These are phyloP conservation scores for Epinephelus coioides DNA, from an alignment of 2,797 vertebrate genomes.

Conservation along the genomic window DNA sequence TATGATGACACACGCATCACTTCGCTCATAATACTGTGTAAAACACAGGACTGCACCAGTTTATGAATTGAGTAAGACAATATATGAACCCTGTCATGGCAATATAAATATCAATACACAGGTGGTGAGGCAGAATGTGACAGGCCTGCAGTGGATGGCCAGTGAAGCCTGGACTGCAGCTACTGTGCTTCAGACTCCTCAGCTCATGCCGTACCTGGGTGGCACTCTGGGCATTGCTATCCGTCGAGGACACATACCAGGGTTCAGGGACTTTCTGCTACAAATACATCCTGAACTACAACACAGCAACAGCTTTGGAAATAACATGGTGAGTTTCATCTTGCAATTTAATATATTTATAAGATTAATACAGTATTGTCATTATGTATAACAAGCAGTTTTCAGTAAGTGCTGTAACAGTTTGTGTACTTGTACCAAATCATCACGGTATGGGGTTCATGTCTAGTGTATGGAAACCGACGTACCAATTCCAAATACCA, in stretches of 20 bases:
- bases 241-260: slow-evolving; percentile 77
- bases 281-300: slow-evolving; percentile 39
- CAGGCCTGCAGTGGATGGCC: slow-evolving; percentile 66
- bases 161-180: slow-evolving; percentile 63
- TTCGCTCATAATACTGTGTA: neutral
- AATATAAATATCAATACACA: slow-evolving; percentile 31
- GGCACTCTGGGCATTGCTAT: slow-evolving; percentile 79
- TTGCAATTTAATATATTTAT: no score
- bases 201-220: slow-evolving; percentile 61
- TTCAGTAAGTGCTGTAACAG: no score
- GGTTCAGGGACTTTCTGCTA: slow-evolving; percentile 71
- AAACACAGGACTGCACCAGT: neutral
- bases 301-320: no score
- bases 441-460: no score
- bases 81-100: neutral
- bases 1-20: neutral
- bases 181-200: slow-evolving; percentile 50
- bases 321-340: no score
- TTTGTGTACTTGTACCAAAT: no score
- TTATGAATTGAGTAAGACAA: neutral
- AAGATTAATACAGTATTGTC: no score
- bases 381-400: no score
- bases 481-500: no score
- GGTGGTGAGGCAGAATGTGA: slow-evolving; percentile 66
- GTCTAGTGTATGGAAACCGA: no score